Evolutionary conservation across 1,140 invertebrate genomes (phyloP), one percentile per base, ranked within the genome.

Genomic region (Brachionus rotundiformis): DNA sequence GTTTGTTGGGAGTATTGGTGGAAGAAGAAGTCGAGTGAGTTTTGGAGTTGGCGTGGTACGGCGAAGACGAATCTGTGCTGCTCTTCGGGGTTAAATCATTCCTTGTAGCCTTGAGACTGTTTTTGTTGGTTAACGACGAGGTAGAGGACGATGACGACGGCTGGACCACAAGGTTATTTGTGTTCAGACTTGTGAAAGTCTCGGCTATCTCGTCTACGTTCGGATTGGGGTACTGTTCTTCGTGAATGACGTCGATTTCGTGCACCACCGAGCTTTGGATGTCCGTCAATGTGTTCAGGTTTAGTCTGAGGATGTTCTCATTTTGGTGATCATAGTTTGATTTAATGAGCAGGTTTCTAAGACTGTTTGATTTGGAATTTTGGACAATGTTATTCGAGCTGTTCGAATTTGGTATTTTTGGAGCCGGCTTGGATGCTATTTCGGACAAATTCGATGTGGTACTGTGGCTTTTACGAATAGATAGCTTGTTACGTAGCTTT

Each of bases 401-500:
- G 8, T 68, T 68, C 33, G 63, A 68, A 68, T 68, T 68, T 33
- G 29, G 29, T 36, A 68, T 68, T 68, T 68, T 68, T 23, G 47
- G 19, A 19, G 63, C 27, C 16, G 29, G 29, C 8, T 68, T 68
- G 7, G 27, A 33, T n/a, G 68, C 68, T 73, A 73, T 41, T 44
- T 79, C 76, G 25, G 47, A 54, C 25, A 79, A 23, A 63, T 79
- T 79, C 2, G 47, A 59, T n/a, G 76, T 25, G 8, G 76, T 79
- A 63, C 76, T 79, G 19, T 79, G 44, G 27, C 76, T 79, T 27
- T 79, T 79, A 1, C 59, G 47, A 23, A 79, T 79, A 13, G 76
- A 79, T 13, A 54, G 19, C 41, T 79, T 79, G 36, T 25, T 59
- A 3, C 59, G 47, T 7, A 79, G 11, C 41, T 79, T 79, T 79